A percentile compares a stretch with the other conserved stretches of the same genome.
These are phyloP conservation scores for Mobula birostris DNA, from an alignment of 2,113 vertebrate species.

Conservation along the genomic window DNA sequence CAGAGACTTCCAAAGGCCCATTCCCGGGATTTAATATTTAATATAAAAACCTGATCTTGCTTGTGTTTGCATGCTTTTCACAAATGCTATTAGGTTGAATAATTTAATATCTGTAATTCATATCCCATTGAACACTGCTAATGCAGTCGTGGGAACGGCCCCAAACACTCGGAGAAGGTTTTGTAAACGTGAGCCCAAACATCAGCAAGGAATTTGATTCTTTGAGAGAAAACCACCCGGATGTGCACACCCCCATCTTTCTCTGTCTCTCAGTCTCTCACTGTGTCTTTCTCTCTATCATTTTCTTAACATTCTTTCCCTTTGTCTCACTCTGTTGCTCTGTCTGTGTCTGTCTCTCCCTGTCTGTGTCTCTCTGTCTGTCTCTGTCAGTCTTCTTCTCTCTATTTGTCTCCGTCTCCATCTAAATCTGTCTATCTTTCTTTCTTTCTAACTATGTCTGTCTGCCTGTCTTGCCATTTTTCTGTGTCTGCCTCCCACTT, in stretches of 20 bases:
- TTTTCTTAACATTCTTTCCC: not conserved
- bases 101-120: not conserved
- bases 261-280: not conserved
- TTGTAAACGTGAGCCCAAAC: not conserved
- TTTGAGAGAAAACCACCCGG: too few species aligned
- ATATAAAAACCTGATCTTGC: not conserved
- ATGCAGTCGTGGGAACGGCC: not conserved
- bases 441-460: too few species aligned
- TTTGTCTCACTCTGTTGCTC: not conserved
- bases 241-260: not conserved
- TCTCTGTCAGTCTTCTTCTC: not conserved
- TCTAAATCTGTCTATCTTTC: too few species aligned
- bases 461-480: too few species aligned
- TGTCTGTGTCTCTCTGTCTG: too few species aligned
- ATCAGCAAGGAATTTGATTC: not conserved
- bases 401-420: too few species aligned
- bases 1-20: not conserved
- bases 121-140: not conserved
- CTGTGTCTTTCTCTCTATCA: not conserved
- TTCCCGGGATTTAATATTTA: not conserved
- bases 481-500: too few species aligned
- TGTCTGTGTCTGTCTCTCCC: not conserved
- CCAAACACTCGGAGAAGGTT: not conserved
- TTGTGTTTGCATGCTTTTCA: not conserved
- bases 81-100: not conserved